Conservation (phyloP, 2,797 vertebrate genomes). For the Eupleurogrammus muticus region DNA sequence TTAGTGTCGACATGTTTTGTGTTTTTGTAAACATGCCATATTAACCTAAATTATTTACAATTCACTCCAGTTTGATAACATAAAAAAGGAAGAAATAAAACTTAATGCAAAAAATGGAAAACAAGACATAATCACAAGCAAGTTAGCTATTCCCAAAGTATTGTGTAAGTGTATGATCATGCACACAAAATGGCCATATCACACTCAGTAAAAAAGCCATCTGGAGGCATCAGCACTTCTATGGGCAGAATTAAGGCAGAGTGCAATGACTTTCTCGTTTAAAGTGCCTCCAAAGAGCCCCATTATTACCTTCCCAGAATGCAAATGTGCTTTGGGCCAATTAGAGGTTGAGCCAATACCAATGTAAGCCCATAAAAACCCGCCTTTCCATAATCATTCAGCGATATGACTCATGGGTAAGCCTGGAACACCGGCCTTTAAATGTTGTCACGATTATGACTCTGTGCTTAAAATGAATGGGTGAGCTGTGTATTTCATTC, state of each 20-base stretch:
- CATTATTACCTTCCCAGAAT: constrained; percentile 82
- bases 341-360: constrained; percentile 81
- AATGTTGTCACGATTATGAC: constrained; percentile 78
- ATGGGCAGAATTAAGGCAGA: constrained; percentile 76
- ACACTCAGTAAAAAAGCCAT: constrained; percentile 77
- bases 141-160: constrained; percentile 56
- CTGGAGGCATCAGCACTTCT: constrained; percentile 80
- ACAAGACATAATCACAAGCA: constrained; percentile 45
- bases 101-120: constrained; percentile 35
- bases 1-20: constrained; percentile 15
- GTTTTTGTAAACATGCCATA: constrained; percentile 10
- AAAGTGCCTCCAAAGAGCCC: constrained; percentile 76
- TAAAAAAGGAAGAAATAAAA: constrained; percentile 41
- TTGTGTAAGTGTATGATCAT: constrained; percentile 64
- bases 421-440: constrained; percentile 71
- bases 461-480: constrained; percentile 69
- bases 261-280: constrained; percentile 78
- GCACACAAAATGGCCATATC: constrained; percentile 74
- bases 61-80: constrained; percentile 11
- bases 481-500: constrained; percentile 67
- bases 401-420: constrained; percentile 77
- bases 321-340: constrained; percentile 80
- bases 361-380: constrained; percentile 78
- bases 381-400: constrained; percentile 75
- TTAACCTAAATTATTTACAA: constrained; percentile 30